These are phyloP conservation scores for Lepidurus couesii DNA, from an alignment of 1,140 invertebrate genomes.

Conservation along the genomic window DNA sequence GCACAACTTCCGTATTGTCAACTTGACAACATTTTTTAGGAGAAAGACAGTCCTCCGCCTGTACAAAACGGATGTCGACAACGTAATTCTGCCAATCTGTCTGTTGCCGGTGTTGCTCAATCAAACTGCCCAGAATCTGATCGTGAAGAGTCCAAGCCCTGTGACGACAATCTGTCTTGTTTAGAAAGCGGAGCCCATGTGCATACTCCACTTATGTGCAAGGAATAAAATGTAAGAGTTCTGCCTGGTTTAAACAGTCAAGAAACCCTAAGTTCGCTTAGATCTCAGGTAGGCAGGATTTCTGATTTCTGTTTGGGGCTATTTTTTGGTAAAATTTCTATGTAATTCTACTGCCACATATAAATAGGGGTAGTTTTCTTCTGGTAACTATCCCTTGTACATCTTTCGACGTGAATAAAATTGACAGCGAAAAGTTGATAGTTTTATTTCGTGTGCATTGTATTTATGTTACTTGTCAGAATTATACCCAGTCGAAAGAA, in stretches of 20 bases:
- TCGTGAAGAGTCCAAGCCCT: not conserved
- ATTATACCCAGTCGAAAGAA: too few relatives aligned
- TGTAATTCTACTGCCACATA: not conserved
- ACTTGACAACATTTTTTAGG: not conserved
- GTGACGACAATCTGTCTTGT: not conserved
- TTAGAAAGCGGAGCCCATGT: slow-evolving; percentile 5
- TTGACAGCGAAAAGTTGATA: not conserved
- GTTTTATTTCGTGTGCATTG: too few relatives aligned
- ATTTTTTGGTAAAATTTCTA: not conserved
- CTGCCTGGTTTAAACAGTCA: not conserved
- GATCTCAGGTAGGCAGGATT: slow-evolving; percentile 7
- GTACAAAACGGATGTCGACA: slow-evolving; percentile 12
- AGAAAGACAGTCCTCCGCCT: not conserved
- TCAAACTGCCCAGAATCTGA: not conserved
- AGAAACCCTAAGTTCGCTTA: slow-evolving; percentile 28
- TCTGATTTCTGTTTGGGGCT: slow-evolving; percentile 25
- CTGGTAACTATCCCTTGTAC: too few relatives aligned
- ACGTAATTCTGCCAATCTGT: not conserved
- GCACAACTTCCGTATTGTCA: not conserved
- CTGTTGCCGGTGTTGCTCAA: not conserved
- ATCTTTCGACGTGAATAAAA: too few relatives aligned
- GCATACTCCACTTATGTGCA: not conserved
- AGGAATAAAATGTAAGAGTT: not conserved
- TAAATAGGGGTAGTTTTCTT: too few relatives aligned
- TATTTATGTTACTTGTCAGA: too few relatives aligned